Evolutionary conservation across 1,140 invertebrate genomes (phyloP).

Genomic region (Drosophila tani): DNA sequence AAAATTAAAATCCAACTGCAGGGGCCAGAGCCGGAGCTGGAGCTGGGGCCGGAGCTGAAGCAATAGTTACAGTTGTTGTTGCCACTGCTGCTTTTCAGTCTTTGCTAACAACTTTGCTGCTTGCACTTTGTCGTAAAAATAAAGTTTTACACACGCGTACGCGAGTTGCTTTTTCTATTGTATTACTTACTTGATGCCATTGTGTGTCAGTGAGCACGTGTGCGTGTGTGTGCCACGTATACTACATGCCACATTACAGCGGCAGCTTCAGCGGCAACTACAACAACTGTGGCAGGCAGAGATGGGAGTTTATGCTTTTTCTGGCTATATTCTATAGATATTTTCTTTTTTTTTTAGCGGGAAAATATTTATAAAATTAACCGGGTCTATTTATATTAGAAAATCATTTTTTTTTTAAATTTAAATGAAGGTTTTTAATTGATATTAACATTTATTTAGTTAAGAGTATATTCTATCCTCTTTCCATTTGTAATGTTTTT

Average conservation of each 20-base stretch:
- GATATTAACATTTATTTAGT: too few relatives aligned
- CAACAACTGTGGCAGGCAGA: conserved; percentile 21
- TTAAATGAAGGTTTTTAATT: too few relatives aligned
- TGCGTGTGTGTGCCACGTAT: conserved; percentile 31
- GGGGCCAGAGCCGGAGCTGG: conserved; percentile 20
- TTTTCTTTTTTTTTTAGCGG: too few relatives aligned
- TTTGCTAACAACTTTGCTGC: conserved; percentile 77
- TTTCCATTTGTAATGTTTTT: too few relatives aligned
- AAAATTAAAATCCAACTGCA: conserved; percentile 78
- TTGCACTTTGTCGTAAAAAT: conserved; percentile 82
- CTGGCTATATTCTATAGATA: too few relatives aligned
- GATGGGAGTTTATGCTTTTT: neutral
- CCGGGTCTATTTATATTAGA: too few relatives aligned
- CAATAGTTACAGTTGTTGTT: conserved; percentile 22
- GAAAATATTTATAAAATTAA: too few relatives aligned
- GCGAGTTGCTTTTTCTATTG: conserved; percentile 74
- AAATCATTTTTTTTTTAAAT: too few relatives aligned
- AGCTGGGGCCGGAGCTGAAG: neutral
- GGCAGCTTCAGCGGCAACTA: conserved; percentile 47
- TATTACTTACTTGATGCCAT: conserved; percentile 63
- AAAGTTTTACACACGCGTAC: conserved; percentile 80
- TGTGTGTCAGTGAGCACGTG: conserved; percentile 34
- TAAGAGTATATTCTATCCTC: too few relatives aligned
- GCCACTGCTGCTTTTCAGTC: conserved; percentile 51
- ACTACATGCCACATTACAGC: conserved; percentile 67